A percentile compares a stretch with the other conserved stretches of the same genome.
phyloP scores from a whole-genome alignment of 1,140 invertebrate genomes.

The Periplaneta americana region DNA sequence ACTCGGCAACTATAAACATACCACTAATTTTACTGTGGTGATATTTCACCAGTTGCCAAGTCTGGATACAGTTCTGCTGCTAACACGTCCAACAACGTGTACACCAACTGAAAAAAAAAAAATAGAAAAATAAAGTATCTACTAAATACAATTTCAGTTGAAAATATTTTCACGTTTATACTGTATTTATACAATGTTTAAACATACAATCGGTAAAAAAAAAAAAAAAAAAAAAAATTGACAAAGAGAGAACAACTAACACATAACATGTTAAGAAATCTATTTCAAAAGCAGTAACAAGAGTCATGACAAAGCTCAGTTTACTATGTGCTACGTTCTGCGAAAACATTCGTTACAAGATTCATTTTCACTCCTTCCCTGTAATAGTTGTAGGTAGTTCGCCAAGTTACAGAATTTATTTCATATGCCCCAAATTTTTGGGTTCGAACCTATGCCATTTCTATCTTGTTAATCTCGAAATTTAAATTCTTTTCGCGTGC shows the following conservation, averaged over 20 bases:
- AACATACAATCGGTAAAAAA: not conserved
- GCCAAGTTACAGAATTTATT: not conserved
- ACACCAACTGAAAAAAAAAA: conserved; percentile 14
- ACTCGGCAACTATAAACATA: not conserved
- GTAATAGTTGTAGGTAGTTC: not conserved
- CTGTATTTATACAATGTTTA: not conserved
- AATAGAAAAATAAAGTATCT: not conserved
- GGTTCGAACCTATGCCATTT: no score
- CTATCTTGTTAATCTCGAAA: no score
- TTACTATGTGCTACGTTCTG: not conserved
- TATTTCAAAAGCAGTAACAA: not conserved
- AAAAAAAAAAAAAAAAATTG: not conserved
- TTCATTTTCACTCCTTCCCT: not conserved
- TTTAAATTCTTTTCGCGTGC: no score
- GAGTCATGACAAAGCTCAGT: not conserved
- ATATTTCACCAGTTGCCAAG: conserved; percentile 8
- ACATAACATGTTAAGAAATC: no score
- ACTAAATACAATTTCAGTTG: not conserved
- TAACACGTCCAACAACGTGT: conserved; percentile 10
- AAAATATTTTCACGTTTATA: not conserved
- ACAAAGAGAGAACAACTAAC: not conserved
- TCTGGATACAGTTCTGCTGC: conserved; percentile 15
- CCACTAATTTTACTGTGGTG: not conserved
- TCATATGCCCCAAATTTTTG: no score
- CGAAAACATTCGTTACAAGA: not conserved